Conservation (phyloP, 2,888 invertebrate species). For the Drosophila setosimentum region DNA sequence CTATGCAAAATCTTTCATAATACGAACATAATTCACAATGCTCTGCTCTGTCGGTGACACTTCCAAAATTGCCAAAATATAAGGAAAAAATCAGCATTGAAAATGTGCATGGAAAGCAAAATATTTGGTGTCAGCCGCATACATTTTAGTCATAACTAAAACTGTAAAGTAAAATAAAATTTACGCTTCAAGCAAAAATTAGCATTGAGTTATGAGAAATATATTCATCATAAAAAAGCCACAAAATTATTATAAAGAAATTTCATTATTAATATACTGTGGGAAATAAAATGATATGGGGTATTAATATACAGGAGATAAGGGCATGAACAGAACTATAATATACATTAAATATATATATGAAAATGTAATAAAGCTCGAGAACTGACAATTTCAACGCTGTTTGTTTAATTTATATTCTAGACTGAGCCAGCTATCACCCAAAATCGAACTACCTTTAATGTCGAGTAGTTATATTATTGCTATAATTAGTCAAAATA, state of each 20-base stretch:
- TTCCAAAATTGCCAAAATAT: conserved; percentile 16
- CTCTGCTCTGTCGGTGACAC: conserved; percentile 20
- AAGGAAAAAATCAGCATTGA: background rate
- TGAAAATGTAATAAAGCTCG: background rate
- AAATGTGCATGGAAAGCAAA: conserved; percentile 23
- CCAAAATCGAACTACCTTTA: background rate
- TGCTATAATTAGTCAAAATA: conserved; percentile 36
- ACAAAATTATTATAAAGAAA: background rate
- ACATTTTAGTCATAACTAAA: background rate
- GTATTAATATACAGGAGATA: background rate
- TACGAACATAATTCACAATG: conserved; percentile 14
- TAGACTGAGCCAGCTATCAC: too few relatives aligned
- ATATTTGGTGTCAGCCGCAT: conserved; percentile 2
- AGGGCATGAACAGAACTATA: background rate
- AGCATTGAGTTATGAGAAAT: background rate
- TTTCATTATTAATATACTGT: background rate
- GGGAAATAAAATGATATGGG: background rate
- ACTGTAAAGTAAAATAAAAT: background rate
- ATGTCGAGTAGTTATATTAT: background rate
- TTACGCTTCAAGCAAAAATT: background rate
- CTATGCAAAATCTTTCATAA: conserved; percentile 22
- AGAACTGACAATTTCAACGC: background rate
- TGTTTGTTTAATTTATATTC: background rate
- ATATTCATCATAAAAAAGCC: background rate
- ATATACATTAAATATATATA: background rate